Conservation (phyloP, 2,113 vertebrate genomes). For the Gasterosteus aculeatus region DNA sequence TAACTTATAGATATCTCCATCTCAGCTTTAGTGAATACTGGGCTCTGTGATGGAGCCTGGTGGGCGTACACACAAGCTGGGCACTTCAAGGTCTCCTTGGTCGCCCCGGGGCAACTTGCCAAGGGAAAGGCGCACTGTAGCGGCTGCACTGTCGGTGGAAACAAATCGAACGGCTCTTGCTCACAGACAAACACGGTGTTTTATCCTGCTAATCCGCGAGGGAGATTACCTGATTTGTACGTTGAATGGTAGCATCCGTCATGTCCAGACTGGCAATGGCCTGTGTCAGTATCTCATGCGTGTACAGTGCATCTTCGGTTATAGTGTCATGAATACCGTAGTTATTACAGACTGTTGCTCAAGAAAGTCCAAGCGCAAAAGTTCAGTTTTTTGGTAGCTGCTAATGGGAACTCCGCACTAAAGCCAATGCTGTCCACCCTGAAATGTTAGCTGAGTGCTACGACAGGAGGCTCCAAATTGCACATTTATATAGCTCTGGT, state of each 20-base stretch:
- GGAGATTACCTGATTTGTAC: conserved; percentile 12
- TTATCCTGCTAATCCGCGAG: conserved; percentile 5
- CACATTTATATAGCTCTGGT: conserved; percentile 48
- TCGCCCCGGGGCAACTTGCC: conserved; percentile 47
- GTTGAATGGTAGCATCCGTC: not conserved
- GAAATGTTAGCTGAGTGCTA: conserved; percentile 1
- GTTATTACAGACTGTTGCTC: not conserved
- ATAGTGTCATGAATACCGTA: not conserved
- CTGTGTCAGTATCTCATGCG: not conserved
- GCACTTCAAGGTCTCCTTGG: conserved; percentile 44
- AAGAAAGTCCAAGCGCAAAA: not conserved
- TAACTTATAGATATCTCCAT: conserved; percentile 64
- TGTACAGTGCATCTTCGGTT: not conserved
- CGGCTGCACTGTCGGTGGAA: conserved; percentile 28
- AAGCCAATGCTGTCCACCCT: not conserved
- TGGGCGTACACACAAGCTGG: conserved; percentile 51
- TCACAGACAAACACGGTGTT: conserved; percentile 19
- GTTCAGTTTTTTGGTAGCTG: not conserved
- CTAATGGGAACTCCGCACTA: not conserved
- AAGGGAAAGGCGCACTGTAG: conserved; percentile 37
- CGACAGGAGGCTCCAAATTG: conserved; percentile 36
- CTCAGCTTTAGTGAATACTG: conserved; percentile 54
- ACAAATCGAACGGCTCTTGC: conserved; percentile 30
- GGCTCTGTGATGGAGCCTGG: conserved; percentile 57
- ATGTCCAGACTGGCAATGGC: conserved; percentile 1